Evolutionary conservation across 2,113 vertebrate genomes (phyloP).

Genomic region (Natator depressus): DNA sequence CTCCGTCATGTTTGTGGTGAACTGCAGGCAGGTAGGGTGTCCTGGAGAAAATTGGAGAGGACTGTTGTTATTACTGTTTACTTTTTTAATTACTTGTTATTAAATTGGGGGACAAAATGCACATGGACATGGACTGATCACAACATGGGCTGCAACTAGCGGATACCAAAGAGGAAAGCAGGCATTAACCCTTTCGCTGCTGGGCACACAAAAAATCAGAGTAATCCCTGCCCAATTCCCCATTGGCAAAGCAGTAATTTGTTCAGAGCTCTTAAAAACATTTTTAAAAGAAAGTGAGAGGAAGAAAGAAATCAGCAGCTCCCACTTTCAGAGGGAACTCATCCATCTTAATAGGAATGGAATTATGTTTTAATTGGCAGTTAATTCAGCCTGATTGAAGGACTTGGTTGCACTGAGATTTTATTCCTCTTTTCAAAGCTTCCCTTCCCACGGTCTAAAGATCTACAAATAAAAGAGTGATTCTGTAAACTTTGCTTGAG

Average conservation of each 20-base stretch:
- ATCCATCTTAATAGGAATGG: constrained; percentile 51
- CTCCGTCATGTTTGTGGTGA: constrained; percentile 98
- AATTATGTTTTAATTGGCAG: constrained; percentile 16
- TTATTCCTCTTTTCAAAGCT: constrained; percentile 46
- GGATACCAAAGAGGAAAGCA: constrained; percentile 67
- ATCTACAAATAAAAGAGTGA: background rate
- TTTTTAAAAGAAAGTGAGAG: constrained; percentile 5
- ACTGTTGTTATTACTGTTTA: constrained; percentile 47
- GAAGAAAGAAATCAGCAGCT: constrained; percentile 53
- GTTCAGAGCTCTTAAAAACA: constrained; percentile 77
- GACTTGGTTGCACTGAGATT: constrained; percentile 46
- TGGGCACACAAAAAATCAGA: constrained; percentile 67
- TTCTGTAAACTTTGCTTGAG: constrained; percentile 58
- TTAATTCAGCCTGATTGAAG: constrained; percentile 20
- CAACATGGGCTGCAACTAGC: constrained; percentile 73
- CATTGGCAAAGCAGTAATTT: constrained; percentile 63
- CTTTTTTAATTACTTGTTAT: constrained; percentile 21
- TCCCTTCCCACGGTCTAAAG: constrained; percentile 45
- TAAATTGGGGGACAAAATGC: constrained; percentile 68
- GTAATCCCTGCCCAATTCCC: constrained; percentile 52
- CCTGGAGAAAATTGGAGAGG: constrained; percentile 82
- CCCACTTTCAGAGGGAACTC: constrained; percentile 49
- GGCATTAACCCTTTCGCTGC: constrained; percentile 76
- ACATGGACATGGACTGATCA: constrained; percentile 78
- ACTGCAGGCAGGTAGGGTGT: constrained; percentile 97